A percentile compares a stretch with the other conserved stretches of the same genome.
Conservation (phyloP, 1,140 invertebrate species). For the Bombyx mori region DNA sequence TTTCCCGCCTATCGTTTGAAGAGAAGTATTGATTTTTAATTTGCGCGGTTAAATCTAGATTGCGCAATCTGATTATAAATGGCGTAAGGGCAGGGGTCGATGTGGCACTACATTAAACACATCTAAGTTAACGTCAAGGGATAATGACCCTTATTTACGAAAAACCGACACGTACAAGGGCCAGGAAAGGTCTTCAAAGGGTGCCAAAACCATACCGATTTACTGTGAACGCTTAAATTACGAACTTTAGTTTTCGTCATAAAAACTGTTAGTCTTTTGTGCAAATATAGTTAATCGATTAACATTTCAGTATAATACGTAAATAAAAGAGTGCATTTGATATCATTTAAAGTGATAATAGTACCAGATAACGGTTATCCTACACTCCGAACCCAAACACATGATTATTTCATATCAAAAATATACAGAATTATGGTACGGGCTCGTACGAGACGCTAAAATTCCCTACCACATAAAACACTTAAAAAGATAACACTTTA, state of each 20-base stretch:
- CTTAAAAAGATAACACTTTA: too few species aligned
- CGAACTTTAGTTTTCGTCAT: not conserved
- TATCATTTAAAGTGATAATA: not conserved
- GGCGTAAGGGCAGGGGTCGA: slow-evolving; percentile 35
- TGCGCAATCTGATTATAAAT: slow-evolving; percentile 56
- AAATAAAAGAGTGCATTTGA: not conserved
- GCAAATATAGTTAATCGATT: not conserved
- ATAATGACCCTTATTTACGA: slow-evolving; percentile 46
- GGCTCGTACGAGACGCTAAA: too few species aligned
- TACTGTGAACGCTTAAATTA: slow-evolving; percentile 1
- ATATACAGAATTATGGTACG: too few species aligned
- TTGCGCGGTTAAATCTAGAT: slow-evolving; percentile 46
- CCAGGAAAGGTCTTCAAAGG: slow-evolving; percentile 14
- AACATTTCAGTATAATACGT: not conserved
- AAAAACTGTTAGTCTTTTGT: not conserved
- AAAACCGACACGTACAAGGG: slow-evolving; percentile 29
- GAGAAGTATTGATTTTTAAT: slow-evolving; percentile 39
- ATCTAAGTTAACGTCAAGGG: slow-evolving; percentile 32
- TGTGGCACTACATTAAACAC: slow-evolving; percentile 41
- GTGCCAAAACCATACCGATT: slow-evolving; percentile 1
- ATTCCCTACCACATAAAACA: too few species aligned
- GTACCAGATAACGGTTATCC: too few species aligned
- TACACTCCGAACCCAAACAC: too few species aligned
- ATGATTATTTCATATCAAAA: too few species aligned
- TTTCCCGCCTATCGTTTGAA: not conserved